A percentile compares a stretch with the other conserved stretches of the same genome.
Evolutionary conservation across 2,888 invertebrate species (phyloP).

Genomic region (Pammene fasciana): DNA sequence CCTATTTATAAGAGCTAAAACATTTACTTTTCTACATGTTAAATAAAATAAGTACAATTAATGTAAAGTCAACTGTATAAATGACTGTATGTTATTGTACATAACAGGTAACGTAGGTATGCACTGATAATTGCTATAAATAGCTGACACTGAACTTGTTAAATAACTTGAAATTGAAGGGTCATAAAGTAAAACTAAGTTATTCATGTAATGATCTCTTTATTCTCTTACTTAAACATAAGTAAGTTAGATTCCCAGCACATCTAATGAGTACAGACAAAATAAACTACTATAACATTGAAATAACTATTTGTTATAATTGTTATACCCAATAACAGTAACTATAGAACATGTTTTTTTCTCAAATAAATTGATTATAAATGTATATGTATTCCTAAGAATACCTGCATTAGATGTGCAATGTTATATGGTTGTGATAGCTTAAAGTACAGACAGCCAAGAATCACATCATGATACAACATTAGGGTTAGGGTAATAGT

Average conservation of each 20-base stretch:
- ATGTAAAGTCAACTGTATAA: too few species aligned
- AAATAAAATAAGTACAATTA: too few species aligned
- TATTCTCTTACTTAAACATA: slow-evolving; percentile 49
- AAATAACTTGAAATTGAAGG: not conserved
- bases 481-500: slow-evolving; percentile 8
- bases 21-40: too few species aligned
- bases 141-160: too few species aligned
- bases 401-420: slow-evolving; percentile 42
- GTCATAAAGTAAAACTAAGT: slow-evolving; percentile 13
- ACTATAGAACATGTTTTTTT: not conserved
- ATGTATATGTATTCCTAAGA: not conserved
- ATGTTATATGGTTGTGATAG: slow-evolving; percentile 9
- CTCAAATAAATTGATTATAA: not conserved
- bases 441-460: slow-evolving; percentile 32
- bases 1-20: too few species aligned
- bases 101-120: too few species aligned
- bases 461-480: slow-evolving; percentile 21
- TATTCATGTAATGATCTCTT: slow-evolving; percentile 48
- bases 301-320: not conserved
- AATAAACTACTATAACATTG: slow-evolving; percentile 7
- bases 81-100: too few species aligned
- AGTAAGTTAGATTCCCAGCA: slow-evolving; percentile 48
- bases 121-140: too few species aligned
- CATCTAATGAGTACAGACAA: slow-evolving; percentile 44
- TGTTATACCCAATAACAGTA: slow-evolving; percentile 2